Percentiles rank a stretch among this genome's conserved stretches.
phyloP scores from a whole-genome alignment of 2,888 invertebrate genomes.

The Epinotia brunnichana region DNA sequence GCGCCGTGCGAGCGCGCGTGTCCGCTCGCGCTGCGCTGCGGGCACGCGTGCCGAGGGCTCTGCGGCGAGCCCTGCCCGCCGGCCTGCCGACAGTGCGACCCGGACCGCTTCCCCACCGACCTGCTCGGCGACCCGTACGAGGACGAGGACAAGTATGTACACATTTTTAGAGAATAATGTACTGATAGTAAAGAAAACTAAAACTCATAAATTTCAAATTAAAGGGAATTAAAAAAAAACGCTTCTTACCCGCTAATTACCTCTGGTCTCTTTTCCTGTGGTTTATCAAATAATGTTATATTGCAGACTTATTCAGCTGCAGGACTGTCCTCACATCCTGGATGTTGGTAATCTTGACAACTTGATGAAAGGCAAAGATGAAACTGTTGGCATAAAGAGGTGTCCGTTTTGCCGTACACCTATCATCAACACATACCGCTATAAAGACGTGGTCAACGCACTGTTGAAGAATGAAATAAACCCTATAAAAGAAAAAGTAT shows the following conservation, averaged over 20 bases:
- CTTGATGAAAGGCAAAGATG: slow-evolving; percentile 65
- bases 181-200: too few species aligned
- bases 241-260: too few species aligned
- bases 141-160: slow-evolving; percentile 75
- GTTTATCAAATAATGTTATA: neutral
- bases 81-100: slow-evolving; percentile 83
- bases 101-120: slow-evolving; percentile 73
- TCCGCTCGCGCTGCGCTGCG: slow-evolving; percentile 71
- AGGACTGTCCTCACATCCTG: slow-evolving; percentile 80
- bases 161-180: neutral
- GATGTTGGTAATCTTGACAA: slow-evolving; percentile 75
- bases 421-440: slow-evolving; percentile 83
- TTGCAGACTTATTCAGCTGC: slow-evolving; percentile 79
- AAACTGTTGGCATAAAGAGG: slow-evolving; percentile 61
- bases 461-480: slow-evolving; percentile 70
- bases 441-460: slow-evolving; percentile 79
- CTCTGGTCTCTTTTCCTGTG: too few species aligned
- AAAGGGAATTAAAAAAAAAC: too few species aligned
- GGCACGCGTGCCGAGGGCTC: slow-evolving; percentile 86
- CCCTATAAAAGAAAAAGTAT: slow-evolving; percentile 69
- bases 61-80: slow-evolving; percentile 89
- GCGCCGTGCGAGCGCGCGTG: slow-evolving; percentile 76
- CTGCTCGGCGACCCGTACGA: slow-evolving; percentile 72
- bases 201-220: neutral
- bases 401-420: slow-evolving; percentile 85